Conservation (phyloP, 2,888 invertebrate genomes). For the Apeira syringaria region DNA sequence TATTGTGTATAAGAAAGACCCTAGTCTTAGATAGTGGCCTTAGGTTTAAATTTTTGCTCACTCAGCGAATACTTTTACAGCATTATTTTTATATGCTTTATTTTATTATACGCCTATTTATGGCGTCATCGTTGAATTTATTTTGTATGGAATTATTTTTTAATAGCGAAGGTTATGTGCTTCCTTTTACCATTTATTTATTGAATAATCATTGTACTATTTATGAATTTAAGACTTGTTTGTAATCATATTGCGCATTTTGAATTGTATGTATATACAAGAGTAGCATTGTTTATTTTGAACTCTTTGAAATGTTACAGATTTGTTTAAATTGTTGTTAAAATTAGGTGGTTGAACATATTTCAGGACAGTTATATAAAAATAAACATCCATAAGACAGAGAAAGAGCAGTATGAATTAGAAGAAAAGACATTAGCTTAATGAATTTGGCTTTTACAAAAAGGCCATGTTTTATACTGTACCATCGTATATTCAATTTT, state of each 20-base stretch:
- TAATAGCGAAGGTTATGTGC: constrained; percentile 16
- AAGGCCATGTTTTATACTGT: constrained; percentile 21
- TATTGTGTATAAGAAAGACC: constrained; percentile 62
- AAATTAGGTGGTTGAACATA: no score
- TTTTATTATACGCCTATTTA: constrained; percentile 29
- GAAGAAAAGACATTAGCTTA: no score
- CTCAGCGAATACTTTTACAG: constrained; percentile 46
- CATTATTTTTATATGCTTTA: constrained; percentile 30
- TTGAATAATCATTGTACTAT: constrained; percentile 1
- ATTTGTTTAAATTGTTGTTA: constrained; percentile 1
- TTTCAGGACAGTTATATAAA: no score
- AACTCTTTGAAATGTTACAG: not conserved
- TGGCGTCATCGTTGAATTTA: constrained; percentile 25
- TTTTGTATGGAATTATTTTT: constrained; percentile 14
- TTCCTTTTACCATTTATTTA: constrained; percentile 26
- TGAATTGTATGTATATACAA: constrained; percentile 13
- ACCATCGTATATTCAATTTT: constrained; percentile 17
- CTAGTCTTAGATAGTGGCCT: constrained; percentile 73
- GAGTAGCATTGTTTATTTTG: not conserved
- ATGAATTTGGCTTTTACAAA: no score
- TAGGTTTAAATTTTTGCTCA: constrained; percentile 68
- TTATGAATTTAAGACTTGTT: constrained; percentile 4
- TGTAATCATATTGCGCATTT: not conserved
- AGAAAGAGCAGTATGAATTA: no score
- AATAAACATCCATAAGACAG: no score